These are phyloP conservation scores for Cheilosia grossa DNA, from an alignment of 2,888 invertebrate species.

Conservation along the genomic window DNA sequence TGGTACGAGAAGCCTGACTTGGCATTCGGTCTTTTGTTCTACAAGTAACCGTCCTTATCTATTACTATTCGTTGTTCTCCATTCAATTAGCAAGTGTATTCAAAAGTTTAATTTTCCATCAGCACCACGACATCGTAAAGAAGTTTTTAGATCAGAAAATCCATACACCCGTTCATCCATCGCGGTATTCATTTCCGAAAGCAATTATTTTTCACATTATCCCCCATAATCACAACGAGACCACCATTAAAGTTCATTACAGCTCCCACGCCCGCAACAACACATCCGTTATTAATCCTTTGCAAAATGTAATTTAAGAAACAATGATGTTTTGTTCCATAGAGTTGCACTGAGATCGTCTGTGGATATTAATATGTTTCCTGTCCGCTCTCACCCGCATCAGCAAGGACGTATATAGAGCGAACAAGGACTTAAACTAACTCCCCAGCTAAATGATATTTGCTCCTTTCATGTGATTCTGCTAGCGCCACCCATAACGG, in stretches of 20 bases:
- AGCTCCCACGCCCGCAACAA: conserved; percentile 37
- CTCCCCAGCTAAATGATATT: conserved; percentile 50
- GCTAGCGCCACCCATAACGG: neutral
- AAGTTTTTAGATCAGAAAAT: conserved; percentile 7
- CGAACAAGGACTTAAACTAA: conserved; percentile 18
- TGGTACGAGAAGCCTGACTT: too few species aligned
- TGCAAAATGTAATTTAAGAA: conserved; percentile 74
- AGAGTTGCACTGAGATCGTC: conserved; percentile 32
- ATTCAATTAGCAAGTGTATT: too few species aligned
- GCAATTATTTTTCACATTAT: conserved; percentile 71
- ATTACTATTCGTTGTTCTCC: too few species aligned
- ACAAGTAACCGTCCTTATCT: too few species aligned
- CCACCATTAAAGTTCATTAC: conserved; percentile 70
- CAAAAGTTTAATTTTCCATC: neutral
- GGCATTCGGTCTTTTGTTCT: too few species aligned
- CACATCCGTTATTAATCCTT: conserved; percentile 64
- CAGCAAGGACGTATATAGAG: neutral
- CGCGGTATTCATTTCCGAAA: conserved; percentile 40
- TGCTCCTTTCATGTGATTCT: conserved; percentile 35
- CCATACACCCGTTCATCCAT: neutral
- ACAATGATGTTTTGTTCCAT: conserved; percentile 67
- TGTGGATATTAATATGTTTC: conserved; percentile 18
- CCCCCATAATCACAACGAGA: conserved; percentile 63
- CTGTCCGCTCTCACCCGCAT: neutral
- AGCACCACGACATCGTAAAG: conserved; percentile 15